Evolutionary conservation across 2,888 invertebrate species (phyloP).

Genomic region (Helobdella robusta): DNA sequence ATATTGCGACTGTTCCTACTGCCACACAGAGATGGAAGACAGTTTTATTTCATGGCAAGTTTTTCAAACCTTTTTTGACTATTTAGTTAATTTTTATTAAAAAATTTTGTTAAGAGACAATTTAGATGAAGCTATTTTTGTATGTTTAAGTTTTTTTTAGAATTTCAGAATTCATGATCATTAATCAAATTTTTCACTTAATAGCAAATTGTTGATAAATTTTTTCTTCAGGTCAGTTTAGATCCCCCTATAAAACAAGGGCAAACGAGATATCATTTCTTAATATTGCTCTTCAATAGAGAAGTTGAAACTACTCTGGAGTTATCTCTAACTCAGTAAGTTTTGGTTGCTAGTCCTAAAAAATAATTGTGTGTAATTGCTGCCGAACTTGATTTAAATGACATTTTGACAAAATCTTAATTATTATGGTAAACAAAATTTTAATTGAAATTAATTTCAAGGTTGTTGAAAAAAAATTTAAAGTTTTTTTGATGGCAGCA

Average conservation of each 20-base stretch:
- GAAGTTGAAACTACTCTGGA: conserved; percentile 88
- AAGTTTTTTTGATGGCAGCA: too few relatives aligned
- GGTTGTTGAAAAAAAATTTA: too few relatives aligned
- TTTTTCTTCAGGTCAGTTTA: conserved; percentile 59
- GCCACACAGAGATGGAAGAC: conserved; percentile 92
- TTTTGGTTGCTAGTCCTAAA: too few relatives aligned
- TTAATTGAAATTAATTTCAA: not conserved
- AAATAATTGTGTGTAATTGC: not conserved
- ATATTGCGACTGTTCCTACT: conserved; percentile 84
- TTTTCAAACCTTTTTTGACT: not conserved
- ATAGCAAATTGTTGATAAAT: not conserved
- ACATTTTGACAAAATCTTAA: not conserved
- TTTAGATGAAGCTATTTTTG: too few relatives aligned
- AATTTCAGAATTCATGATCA: not conserved
- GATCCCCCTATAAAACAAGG: conserved; percentile 99
- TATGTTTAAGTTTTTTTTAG: too few relatives aligned
- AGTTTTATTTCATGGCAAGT: conserved; percentile 89
- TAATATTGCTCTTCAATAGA: conserved; percentile 83
- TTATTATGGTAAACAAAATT: not conserved
- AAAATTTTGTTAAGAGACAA: not conserved
- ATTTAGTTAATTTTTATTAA: not conserved
- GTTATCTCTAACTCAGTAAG: conserved; percentile 79
- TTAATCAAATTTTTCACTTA: not conserved
- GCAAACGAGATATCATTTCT: conserved; percentile 65
- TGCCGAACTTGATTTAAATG: not conserved